Base-by-base conservation (phyloP, 2,888 invertebrate species). In the Chorisops tibialis region DNA sequence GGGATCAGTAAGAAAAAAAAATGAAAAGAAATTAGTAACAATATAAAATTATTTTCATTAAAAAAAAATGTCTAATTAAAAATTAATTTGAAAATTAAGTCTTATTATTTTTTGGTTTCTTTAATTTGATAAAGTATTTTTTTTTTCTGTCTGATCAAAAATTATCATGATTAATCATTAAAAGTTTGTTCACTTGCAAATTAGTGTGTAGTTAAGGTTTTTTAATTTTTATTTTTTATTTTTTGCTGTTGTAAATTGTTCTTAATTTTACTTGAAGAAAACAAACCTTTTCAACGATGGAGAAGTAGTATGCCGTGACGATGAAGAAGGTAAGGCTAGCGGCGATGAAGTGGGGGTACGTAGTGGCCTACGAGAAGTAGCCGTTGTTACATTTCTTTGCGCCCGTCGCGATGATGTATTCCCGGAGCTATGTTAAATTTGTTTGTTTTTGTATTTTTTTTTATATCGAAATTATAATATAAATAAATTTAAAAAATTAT, bases 301-400 rank as follows among this genome's bases (percentile, higher is more conserved):
- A 39, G 38, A 61, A 72, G 78, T 76, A 77, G 77, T 77, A 77
- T 77, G 78, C 77, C 73, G 72, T 69, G 76, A 67, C 68, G 74
- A 69, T 66, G 74, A 70, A 67, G 75, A 71, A 70, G 70, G 71
- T 52, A 75, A 73, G 65, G 76, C 74, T 70, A 78, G 70, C 63
- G 78, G 78, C 61, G 78, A 78, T 65, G 78, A 78, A 45, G 73
- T 69, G 21, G 76, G 75, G 66, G 78, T 74, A 69, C 77, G 75
- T 65, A 78, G 69, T 62, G 77, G 74, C 66, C 77, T 72, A 68
- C 78, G 77, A 51, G 77, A 70, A 51, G 73, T 70, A 64, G 66
- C 66, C 65, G 69, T 70, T 71, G 66, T 70, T 71, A 65, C 71
- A 72, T 65, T 65, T 62, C 65, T 60, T 45, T 70, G 69, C 69